phyloP scores from a whole-genome alignment of 2,888 invertebrate genomes.

The Malachius bipustulatus region DNA sequence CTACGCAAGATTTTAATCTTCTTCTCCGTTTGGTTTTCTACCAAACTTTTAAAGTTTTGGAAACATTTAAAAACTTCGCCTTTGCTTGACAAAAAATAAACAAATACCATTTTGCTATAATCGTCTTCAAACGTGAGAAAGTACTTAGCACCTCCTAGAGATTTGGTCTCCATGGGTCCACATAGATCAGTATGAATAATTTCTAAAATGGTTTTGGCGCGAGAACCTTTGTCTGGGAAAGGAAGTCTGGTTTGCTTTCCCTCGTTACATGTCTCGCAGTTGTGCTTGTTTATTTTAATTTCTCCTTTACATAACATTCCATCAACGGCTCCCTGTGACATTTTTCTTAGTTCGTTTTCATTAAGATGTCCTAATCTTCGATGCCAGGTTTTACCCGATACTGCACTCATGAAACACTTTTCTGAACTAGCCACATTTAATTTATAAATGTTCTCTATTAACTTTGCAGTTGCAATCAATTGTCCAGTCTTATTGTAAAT shows the following conservation, averaged over 20 bases:
- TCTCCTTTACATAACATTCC: too few relatives aligned
- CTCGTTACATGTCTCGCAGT: too few relatives aligned
- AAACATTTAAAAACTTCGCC: constrained; percentile 21
- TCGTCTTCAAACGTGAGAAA: constrained; percentile 32
- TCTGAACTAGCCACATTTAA: too few relatives aligned
- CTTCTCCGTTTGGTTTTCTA: constrained; percentile 21
- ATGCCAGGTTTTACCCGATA: too few relatives aligned
- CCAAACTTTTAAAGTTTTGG: constrained; percentile 21
- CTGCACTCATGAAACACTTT: too few relatives aligned
- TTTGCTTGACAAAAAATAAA: constrained; percentile 30
- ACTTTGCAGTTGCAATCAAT: too few relatives aligned
- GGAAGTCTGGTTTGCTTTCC: constrained; percentile 24
- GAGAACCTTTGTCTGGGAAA: constrained; percentile 15
- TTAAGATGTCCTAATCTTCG: constrained; percentile 18
- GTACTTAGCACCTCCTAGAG: constrained; percentile 28
- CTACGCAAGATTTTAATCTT: constrained; percentile 21
- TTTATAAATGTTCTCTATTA: too few relatives aligned
- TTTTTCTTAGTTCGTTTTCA: too few relatives aligned
- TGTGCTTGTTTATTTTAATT: too few relatives aligned
- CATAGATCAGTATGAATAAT: constrained; percentile 30
- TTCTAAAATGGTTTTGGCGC: constrained; percentile 22
- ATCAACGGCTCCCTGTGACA: too few relatives aligned
- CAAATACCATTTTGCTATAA: constrained; percentile 17
- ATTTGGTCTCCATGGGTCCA: constrained; percentile 28
- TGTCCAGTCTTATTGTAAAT: too few relatives aligned